phyloP scores from a whole-genome alignment of 30 jellyfish, hydroid and myxozoan genomes.

The Hydractinia echinata region DNA sequence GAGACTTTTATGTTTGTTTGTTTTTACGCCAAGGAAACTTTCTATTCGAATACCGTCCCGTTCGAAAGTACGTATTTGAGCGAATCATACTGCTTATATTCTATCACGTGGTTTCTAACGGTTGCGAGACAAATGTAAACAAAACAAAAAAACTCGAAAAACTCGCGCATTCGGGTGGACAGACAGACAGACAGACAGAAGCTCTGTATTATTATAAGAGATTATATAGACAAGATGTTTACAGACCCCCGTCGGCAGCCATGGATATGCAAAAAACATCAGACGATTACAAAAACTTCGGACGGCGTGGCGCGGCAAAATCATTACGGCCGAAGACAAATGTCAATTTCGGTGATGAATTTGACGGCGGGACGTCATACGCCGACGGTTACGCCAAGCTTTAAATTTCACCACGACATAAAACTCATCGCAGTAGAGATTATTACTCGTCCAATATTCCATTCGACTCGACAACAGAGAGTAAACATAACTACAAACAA shows the following conservation, averaged over 20 bases:
- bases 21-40: no score
- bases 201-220: no score
- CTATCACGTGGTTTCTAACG: no score
- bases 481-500: conserved; percentile 1
- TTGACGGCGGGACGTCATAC: conserved; percentile 17
- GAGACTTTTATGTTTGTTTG: no score
- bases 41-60: no score
- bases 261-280: conserved; percentile 11
- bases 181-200: no score
- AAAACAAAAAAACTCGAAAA: no score
- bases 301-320: neutral
- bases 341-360: neutral
- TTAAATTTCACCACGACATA: neutral
- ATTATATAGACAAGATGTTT: neutral
- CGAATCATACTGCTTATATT: no score
- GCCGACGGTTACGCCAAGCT: neutral
- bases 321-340: conserved; percentile 2
- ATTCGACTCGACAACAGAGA: conserved; percentile 13
- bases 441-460: conserved; percentile 17
- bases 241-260: neutral
- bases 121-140: no score
- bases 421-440: neutral
- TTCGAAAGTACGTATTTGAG: no score
- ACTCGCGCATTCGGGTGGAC: no score
- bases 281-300: conserved; percentile 6